Evolutionary conservation across 2,797 vertebrate species (phyloP).

Genomic region (Delichon dasypus): DNA sequence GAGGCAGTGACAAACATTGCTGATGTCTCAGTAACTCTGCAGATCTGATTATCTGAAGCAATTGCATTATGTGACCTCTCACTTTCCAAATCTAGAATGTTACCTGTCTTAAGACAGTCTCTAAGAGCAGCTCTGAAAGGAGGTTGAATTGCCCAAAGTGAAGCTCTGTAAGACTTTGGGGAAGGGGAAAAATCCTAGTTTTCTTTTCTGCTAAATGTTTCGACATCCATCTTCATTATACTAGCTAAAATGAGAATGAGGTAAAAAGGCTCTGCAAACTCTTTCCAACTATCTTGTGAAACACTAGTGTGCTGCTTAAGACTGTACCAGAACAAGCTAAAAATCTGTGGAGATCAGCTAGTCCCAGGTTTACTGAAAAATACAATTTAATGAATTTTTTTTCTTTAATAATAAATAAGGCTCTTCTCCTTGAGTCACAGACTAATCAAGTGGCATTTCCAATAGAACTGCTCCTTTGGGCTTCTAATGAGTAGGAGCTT

Average conservation of each 20-base stretch:
- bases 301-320: background rate
- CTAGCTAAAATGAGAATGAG: background rate
- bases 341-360: background rate
- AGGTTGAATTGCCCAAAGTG: background rate
- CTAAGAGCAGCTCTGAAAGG: background rate
- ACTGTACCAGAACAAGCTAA: background rate
- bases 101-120: background rate
- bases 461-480: background rate
- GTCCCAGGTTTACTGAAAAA: constrained; percentile 22
- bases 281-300: background rate
- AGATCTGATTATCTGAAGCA: constrained; percentile 12
- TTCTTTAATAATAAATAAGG: constrained; percentile 49
- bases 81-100: background rate
- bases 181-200: background rate
- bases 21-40: constrained; percentile 8
- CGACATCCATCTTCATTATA: background rate
- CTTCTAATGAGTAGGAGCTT: constrained; percentile 13
- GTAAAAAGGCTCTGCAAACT: background rate
- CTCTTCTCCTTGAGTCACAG: constrained; percentile 14
- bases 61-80: background rate
- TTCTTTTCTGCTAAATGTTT: background rate
- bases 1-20: constrained; percentile 29
- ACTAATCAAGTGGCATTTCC: constrained; percentile 41
- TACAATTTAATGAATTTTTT: constrained; percentile 45
- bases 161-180: background rate